Conservation (phyloP, 2,888 invertebrate species). For the Dryococelus australis region DNA sequence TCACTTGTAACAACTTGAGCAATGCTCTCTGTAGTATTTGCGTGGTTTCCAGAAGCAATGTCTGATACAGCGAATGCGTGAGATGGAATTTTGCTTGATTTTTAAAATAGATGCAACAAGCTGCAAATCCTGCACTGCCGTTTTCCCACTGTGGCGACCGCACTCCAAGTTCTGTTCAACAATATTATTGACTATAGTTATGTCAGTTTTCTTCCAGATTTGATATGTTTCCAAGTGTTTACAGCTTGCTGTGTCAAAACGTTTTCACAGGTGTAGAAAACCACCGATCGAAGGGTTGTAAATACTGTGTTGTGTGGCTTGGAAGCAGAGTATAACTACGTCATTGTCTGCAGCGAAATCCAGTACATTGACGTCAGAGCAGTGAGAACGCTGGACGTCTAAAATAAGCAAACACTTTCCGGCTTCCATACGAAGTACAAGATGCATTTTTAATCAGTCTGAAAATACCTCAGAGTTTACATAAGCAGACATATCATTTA, state of each 20-base stretch:
- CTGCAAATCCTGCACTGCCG: slow-evolving; percentile 41
- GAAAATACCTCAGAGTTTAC: slow-evolving; percentile 47
- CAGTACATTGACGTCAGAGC: slow-evolving; percentile 47
- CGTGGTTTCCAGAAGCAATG: slow-evolving; percentile 26
- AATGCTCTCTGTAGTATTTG: not conserved
- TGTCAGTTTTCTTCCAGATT: slow-evolving; percentile 41
- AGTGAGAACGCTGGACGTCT: slow-evolving; percentile 52
- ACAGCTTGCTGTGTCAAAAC: slow-evolving; percentile 45
- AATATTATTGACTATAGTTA: slow-evolving; percentile 45
- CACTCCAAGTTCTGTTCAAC: slow-evolving; percentile 38
- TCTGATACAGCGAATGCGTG: slow-evolving; percentile 42
- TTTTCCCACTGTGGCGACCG: slow-evolving; percentile 42
- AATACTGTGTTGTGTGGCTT: slow-evolving; percentile 50
- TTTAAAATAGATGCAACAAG: slow-evolving; percentile 40
- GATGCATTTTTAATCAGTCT: slow-evolving; percentile 49
- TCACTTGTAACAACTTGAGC: not conserved
- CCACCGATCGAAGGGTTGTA: slow-evolving; percentile 50
- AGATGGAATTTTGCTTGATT: slow-evolving; percentile 43
- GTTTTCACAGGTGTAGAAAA: slow-evolving; percentile 51
- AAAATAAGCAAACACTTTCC: slow-evolving; percentile 50
- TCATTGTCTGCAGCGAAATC: slow-evolving; percentile 49
- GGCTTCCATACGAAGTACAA: slow-evolving; percentile 47
- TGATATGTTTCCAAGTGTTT: slow-evolving; percentile 42
- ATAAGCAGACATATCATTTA: slow-evolving; percentile 48
- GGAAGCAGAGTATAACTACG: slow-evolving; percentile 49